A percentile compares a stretch with the other conserved stretches of the same genome.
Conservation (phyloP, 1,140 invertebrate genomes). For the Aleiodes sp. region DNA sequence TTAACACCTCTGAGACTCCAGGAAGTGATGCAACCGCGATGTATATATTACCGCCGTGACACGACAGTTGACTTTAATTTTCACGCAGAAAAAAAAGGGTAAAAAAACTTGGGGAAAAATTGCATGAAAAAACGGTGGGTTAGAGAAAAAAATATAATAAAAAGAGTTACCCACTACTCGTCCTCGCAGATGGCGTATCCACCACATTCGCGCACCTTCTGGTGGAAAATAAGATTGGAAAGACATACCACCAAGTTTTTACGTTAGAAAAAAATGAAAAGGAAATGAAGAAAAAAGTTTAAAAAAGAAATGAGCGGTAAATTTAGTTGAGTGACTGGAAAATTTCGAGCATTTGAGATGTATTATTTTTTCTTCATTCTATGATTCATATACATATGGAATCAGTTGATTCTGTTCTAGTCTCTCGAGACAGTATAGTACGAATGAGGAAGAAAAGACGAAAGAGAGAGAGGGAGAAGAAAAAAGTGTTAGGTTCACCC, state of each 20-base stretch:
- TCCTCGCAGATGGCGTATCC: conserved; percentile 7
- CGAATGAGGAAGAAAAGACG: not conserved
- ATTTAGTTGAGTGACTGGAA: too few species aligned
- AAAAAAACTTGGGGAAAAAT: not conserved
- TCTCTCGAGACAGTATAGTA: not conserved
- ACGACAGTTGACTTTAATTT: conserved; percentile 20
- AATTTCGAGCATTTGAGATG: too few species aligned
- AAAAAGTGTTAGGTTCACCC: not conserved
- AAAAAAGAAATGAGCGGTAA: not conserved
- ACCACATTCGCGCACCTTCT: conserved; percentile 4
- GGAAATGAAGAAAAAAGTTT: not conserved
- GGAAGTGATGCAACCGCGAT: conserved; percentile 6
- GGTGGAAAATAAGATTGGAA: conserved; percentile 20
- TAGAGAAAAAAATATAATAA: not conserved
- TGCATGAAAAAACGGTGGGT: not conserved
- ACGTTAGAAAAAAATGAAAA: not conserved
- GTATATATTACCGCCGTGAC: conserved; percentile 2
- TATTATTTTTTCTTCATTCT: too few species aligned
- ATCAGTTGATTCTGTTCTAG: not conserved
- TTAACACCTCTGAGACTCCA: not conserved
- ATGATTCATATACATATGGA: too few species aligned
- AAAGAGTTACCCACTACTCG: not conserved
- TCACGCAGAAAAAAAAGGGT: not conserved
- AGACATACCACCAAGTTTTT: not conserved
- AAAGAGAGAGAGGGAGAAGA: not conserved